phyloP scores from a whole-genome alignment of 2,888 invertebrate species.

The Bruchidius siliquastri region DNA sequence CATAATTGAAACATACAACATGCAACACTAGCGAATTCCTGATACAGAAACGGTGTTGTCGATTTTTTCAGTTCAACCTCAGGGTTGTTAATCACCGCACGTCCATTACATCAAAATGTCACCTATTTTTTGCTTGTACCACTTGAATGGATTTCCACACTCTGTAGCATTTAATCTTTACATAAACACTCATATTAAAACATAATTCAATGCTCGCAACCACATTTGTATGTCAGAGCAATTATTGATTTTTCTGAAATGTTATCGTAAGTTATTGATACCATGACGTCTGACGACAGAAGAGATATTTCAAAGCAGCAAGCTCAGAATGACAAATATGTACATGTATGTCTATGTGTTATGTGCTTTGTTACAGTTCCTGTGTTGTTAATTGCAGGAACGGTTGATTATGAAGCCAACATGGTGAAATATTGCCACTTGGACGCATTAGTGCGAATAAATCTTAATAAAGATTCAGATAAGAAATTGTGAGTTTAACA shows the following conservation, averaged over 20 bases:
- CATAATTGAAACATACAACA: not conserved
- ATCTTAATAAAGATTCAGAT: no score
- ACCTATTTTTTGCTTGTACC: not conserved
- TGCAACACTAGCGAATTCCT: not conserved
- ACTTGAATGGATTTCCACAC: not conserved
- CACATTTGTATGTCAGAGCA: not conserved
- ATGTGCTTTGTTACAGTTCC: no score
- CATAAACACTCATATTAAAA: not conserved
- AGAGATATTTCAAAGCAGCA: not conserved
- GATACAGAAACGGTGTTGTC: not conserved
- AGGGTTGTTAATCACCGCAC: not conserved
- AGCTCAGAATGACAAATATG: not conserved
- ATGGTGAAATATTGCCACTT: not conserved
- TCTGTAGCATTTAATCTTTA: not conserved
- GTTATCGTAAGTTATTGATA: not conserved
- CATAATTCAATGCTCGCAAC: not conserved
- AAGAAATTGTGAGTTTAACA: no score
- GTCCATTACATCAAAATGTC: not conserved
- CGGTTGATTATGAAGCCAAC: not conserved
- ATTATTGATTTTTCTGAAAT: not conserved
- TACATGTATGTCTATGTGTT: not conserved
- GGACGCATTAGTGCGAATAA: not conserved
- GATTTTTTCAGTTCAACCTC: not conserved
- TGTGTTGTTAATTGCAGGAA: not conserved
- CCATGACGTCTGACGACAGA: not conserved